Percentiles rank a stretch among this genome's conserved stretches.
These are phyloP conservation scores for Tridacna crocea DNA, from an alignment of 2,888 invertebrate genomes.

Conservation along the genomic window DNA sequence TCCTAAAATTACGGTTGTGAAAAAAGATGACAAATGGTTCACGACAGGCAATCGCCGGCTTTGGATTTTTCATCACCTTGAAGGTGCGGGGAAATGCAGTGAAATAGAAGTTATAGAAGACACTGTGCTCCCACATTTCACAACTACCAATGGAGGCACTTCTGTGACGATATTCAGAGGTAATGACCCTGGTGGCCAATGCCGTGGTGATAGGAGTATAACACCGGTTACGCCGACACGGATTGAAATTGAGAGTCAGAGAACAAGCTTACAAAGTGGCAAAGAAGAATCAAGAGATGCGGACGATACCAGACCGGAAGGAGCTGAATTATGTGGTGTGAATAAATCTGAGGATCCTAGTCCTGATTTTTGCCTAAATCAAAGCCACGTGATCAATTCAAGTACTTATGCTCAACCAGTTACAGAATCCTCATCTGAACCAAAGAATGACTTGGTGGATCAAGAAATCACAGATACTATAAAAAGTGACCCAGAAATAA, in stretches of 20 bases:
- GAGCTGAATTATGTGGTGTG: too few relatives aligned
- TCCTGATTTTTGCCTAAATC: too few relatives aligned
- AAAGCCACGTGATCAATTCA: too few relatives aligned
- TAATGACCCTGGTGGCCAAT: conserved; percentile 5
- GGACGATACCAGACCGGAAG: neutral
- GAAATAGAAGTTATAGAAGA: neutral
- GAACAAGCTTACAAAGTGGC: neutral
- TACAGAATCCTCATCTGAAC: too few relatives aligned
- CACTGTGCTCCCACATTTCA: neutral
- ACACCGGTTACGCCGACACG: neutral
- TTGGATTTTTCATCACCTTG: conserved; percentile 22
- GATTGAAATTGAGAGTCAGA: neutral
- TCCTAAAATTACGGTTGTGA: conserved; percentile 2
- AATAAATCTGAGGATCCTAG: too few relatives aligned
- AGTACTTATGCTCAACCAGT: too few relatives aligned
- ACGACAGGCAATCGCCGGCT: conserved; percentile 3
- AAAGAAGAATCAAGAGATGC: neutral
- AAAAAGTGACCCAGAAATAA: too few relatives aligned
- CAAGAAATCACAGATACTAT: too few relatives aligned
- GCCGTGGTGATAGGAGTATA: neutral
- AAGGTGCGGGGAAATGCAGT: conserved; percentile 1
- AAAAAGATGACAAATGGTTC: conserved; percentile 15
- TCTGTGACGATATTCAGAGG: conserved; percentile 9
- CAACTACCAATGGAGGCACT: conserved; percentile 1
- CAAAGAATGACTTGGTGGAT: too few relatives aligned